These are phyloP conservation scores for Trachelus iudaicus DNA, from an alignment of 2,888 invertebrate species.

Conservation along the genomic window DNA sequence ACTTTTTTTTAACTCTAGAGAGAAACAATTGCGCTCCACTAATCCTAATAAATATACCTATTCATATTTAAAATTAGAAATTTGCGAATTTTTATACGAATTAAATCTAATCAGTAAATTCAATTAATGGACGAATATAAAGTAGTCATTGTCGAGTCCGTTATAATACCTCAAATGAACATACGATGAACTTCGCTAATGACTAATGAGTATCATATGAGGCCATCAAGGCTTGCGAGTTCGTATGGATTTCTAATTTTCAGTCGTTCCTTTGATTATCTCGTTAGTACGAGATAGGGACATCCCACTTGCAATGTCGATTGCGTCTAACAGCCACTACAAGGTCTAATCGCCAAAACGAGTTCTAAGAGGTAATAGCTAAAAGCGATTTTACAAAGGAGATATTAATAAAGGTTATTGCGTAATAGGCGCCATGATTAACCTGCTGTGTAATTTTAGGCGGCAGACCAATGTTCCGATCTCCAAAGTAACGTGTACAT, in stretches of 20 bases:
- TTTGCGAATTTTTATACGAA: not conserved
- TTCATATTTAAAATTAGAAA: not conserved
- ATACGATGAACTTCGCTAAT: not conserved
- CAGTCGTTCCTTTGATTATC: not conserved
- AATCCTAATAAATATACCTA: not conserved
- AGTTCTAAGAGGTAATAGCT: not conserved
- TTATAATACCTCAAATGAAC: not conserved
- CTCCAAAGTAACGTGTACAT: constrained; percentile 80
- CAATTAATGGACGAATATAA: not conserved
- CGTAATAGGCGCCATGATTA: not conserved
- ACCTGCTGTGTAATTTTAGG: constrained; percentile 35
- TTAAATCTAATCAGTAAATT: not conserved
- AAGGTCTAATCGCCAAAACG: not conserved
- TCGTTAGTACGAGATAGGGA: too few species aligned
- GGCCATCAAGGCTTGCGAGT: not conserved
- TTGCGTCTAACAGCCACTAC: not conserved
- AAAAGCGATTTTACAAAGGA: not conserved
- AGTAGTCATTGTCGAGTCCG: not conserved
- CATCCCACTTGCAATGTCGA: not conserved
- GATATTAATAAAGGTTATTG: not conserved
- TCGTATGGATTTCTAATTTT: not conserved
- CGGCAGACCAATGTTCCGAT: constrained; percentile 76
- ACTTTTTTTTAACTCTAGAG: not conserved
- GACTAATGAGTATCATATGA: not conserved
- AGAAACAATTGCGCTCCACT: not conserved